Conservation (phyloP, 2,797 vertebrate genomes). For the Anabas testudineus region DNA sequence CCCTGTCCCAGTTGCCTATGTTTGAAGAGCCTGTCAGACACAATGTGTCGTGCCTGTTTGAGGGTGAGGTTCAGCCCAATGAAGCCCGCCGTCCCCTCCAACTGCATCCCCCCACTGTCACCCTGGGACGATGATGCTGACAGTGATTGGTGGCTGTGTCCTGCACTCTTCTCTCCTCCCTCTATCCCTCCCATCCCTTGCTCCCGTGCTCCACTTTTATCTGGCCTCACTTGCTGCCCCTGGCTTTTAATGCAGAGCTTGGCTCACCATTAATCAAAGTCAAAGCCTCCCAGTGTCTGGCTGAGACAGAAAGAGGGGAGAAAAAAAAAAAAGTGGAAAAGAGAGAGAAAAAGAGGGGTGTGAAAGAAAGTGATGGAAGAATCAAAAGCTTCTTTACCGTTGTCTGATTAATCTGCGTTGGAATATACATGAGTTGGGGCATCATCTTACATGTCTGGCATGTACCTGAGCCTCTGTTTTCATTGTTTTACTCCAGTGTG, state of each 20-base stretch:
- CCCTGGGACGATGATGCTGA: constrained; percentile 77
- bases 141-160: constrained; percentile 83
- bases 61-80: constrained; percentile 72
- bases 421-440: constrained; percentile 55
- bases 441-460: constrained; percentile 44
- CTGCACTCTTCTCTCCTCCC: constrained; percentile 66
- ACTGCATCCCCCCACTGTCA: constrained; percentile 68
- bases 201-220: constrained; percentile 81
- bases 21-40: constrained; percentile 70
- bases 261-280: constrained; percentile 87
- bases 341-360: constrained; percentile 7
- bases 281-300: constrained; percentile 76
- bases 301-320: constrained; percentile 51
- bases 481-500: constrained; percentile 15
- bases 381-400: constrained; percentile 55
- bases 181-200: constrained; percentile 62
- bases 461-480: constrained; percentile 31
- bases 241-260: constrained; percentile 81
- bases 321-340: constrained; percentile 4
- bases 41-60: constrained; percentile 62
- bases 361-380: constrained; percentile 50
- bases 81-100: constrained; percentile 68
- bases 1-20: constrained; percentile 37
- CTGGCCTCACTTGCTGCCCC: constrained; percentile 78
- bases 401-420: constrained; percentile 41